Base-by-base conservation (phyloP, 2,113 vertebrate species). In the Megalops atlanticus region DNA sequence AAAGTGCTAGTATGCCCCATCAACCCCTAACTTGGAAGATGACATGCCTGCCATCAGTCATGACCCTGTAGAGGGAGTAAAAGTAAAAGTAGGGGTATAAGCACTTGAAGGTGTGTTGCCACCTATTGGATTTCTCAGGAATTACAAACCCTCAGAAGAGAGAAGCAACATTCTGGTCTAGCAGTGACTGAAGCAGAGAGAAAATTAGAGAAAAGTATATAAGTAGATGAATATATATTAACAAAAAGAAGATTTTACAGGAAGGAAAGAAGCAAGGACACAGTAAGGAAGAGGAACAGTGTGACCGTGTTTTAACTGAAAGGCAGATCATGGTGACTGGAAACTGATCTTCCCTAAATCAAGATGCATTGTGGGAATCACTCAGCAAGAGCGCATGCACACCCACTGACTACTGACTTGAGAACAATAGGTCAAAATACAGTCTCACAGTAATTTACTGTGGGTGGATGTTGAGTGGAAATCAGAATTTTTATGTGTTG, bases 101-200 rank as follows among this genome's bases (percentile, higher is more conserved):
- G n/a, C n/a, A n/a, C 49, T 8, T 43, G 54, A 27, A 68, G n/a
- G 77, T 69, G 27, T 78, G 54, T 78, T 54, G 31, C 77, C 77
- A 68, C 64, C 77, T 78, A 68, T 39, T 69, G 77, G 38, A 78
- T 39, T 18, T 40, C 18, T 68, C 3, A 38, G n/a, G 52, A 39
- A 78, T 43, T 43, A 39, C 27, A 78, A 43, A 36, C 12, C 1
- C 21, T 24, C 3, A 41, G 35, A 10, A 27, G 21, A 16, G 18
- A 43, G 39, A 31, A 21, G 35, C 31, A 2, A 0, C 47, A 7
- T 4, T 3, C n/a, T 31, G 58, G n/a, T 8, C 6, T 27, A 64
- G 12, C n/a, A 10, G 58, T 10, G 11, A 0, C 58, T 64, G 58
- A 64, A 31, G n/a, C 31, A 64, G n/a, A 31, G 0, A 64, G 58